These are phyloP conservation scores for Albula glossodonta DNA, from an alignment of 2,113 vertebrate species.

Conservation along the genomic window DNA sequence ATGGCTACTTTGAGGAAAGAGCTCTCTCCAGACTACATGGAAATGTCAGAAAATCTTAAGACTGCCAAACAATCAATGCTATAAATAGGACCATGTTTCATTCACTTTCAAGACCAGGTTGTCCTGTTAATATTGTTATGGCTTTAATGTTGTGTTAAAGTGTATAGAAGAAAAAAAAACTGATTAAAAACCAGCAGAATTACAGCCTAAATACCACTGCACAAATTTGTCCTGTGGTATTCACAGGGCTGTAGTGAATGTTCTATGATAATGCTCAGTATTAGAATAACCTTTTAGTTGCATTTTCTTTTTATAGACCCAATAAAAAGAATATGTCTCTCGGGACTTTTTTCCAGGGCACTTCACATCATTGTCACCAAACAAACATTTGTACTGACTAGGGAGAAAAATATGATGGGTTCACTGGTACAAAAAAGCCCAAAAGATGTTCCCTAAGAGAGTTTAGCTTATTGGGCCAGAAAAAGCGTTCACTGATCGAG, in stretches of 20 bases:
- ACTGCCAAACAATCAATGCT: neutral
- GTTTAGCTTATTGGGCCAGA: neutral
- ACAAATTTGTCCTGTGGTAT: constrained; percentile 21
- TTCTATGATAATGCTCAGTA: constrained; percentile 6
- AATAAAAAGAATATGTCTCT: neutral
- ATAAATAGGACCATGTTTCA: neutral
- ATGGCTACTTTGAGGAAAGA: neutral
- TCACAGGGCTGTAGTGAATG: neutral
- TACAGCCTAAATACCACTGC: constrained; percentile 13
- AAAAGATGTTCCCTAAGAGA: constrained; percentile 5
- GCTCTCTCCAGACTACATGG: neutral
- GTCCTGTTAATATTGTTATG: neutral
- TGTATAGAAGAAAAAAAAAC: neutral
- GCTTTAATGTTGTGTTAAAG: constrained; percentile 5
- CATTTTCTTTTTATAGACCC: constrained; percentile 11
- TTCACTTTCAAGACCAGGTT: neutral
- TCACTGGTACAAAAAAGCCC: neutral
- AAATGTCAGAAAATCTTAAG: neutral
- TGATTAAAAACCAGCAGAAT: neutral
- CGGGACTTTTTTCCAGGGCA: constrained; percentile 7
- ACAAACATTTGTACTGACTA: neutral
- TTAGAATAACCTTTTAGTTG: constrained; percentile 16
- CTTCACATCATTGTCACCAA: neutral
- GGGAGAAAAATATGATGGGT: neutral
- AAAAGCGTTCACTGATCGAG: neutral